Percentiles rank a stretch among this genome's conserved stretches.
Evolutionary conservation across 37 sponge, comb jelly and placozoan genomes (phyloP).

Genomic region (Oopsacas minuta): DNA sequence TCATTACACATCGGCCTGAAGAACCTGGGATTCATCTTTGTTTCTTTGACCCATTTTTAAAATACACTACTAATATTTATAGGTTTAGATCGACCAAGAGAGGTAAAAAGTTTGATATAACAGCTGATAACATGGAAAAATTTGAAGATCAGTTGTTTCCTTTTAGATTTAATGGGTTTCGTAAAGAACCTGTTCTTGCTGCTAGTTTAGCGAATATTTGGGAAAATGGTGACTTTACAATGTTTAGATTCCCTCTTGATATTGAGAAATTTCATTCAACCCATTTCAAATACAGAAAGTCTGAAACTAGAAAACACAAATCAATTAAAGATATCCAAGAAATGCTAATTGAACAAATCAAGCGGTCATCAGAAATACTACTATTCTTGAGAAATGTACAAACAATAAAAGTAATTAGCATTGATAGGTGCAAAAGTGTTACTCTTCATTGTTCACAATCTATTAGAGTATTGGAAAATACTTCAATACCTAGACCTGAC

Average conservation of each 20-base stretch:
- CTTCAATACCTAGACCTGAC: background rate
- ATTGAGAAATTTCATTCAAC: background rate
- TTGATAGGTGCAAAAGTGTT: background rate
- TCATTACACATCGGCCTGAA: background rate
- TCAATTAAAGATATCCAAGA: background rate
- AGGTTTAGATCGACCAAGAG: background rate
- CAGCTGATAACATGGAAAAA: background rate
- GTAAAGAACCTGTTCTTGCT: background rate
- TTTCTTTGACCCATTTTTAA: background rate
- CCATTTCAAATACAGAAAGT: background rate
- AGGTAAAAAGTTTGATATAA: conserved; percentile 1
- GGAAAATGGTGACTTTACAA: background rate
- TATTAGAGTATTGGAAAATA: background rate
- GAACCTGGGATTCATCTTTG: background rate
- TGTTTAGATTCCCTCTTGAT: background rate
- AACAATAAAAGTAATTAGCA: background rate
- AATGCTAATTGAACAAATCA: background rate
- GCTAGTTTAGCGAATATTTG: background rate
- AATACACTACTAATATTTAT: background rate
- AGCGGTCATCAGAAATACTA: background rate
- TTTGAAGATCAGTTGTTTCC: background rate
- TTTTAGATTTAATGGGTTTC: background rate
- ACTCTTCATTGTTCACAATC: background rate
- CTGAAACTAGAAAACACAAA: background rate
- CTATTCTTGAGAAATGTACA: background rate